A percentile compares a stretch with the other conserved stretches of the same genome.
Evolutionary conservation across 2,113 vertebrate genomes (phyloP).

Genomic region (Actinemys pallida): DNA sequence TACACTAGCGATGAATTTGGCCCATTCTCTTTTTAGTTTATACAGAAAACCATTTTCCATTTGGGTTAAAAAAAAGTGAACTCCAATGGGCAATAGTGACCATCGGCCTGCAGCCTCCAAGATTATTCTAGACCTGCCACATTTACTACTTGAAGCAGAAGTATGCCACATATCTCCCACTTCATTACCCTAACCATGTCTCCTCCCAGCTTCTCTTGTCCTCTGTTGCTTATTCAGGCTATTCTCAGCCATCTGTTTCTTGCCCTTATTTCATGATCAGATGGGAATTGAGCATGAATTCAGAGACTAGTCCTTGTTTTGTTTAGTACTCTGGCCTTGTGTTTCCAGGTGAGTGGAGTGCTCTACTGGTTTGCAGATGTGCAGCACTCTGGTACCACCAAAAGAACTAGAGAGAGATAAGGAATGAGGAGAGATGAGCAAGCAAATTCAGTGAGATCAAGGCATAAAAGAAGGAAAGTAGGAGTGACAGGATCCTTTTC

Average conservation of each 20-base stretch:
- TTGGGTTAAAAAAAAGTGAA: background rate
- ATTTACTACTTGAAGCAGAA: slow-evolving; percentile 24
- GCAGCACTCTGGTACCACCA: background rate
- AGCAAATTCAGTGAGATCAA: background rate
- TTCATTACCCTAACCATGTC: background rate
- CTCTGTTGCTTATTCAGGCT: background rate
- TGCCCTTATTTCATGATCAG: background rate
- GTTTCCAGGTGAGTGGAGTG: background rate
- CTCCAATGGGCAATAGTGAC: background rate
- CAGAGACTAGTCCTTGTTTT: background rate
- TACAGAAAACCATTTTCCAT: background rate
- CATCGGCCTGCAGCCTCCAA: slow-evolving; percentile 26
- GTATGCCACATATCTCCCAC: background rate
- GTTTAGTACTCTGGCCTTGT: background rate
- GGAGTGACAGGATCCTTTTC: background rate
- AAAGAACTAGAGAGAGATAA: background rate
- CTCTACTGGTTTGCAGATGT: background rate
- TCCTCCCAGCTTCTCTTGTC: background rate
- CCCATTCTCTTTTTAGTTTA: slow-evolving; percentile 1
- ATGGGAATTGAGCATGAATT: background rate
- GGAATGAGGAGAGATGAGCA: background rate
- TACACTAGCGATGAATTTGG: background rate
- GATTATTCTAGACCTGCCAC: background rate
- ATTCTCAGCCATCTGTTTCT: background rate
- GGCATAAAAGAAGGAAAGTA: background rate